Evolutionary conservation across 1,140 invertebrate species (phyloP), one percentile per base, ranked within the genome.

Genomic region (Drosophila fuyamai): DNA sequence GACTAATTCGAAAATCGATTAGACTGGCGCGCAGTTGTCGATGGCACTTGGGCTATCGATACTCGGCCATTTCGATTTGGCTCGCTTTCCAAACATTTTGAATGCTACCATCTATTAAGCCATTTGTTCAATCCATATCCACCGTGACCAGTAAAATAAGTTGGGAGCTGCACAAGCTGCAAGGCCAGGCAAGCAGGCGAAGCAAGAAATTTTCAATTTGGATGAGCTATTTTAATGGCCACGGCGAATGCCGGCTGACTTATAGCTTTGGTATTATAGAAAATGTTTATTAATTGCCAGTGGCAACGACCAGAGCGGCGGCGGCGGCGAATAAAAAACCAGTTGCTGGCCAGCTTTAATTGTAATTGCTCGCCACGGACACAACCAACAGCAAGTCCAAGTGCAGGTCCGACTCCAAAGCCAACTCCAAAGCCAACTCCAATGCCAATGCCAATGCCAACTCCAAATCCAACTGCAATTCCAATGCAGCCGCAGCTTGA

Each of bases 171-270:
- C 12, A 13, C 14, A 29, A 14, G 32, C n/a, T 61, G 14, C 50
- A 23, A 41, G 12, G 55, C 57, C 16, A 12, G 14, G 54, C 72
- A 8, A 13, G 46, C 16, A 60, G 47, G 35, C 43, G 35, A 18
- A 62, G 53, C 46, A 67, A 57, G 67, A 60, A 60, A 79, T 61
- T 83, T 88, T 88, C 83, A 86, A 86, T 88, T 88, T 82, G 70
- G 75, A 36, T 88, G 65, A 81, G 61, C 74, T 81, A 86, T 85
- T 85, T 85, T 86, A 85, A 85, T 86, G 57, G 65, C 61, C 75
- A 53, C 40, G 29, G 58, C 66, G 51, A 82, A 82, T 79, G 76
- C 59, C 43, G 46, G 55, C 60, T 59, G 57, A 60, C 68, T 62
- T 56, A 32, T 60, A 60, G 66, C 65, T 76, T 53, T 81, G 67